A percentile compares a stretch with the other conserved stretches of the same genome.
These are phyloP conservation scores for Indri indri DNA, from an alignment of 2,113 vertebrate genomes.

Conservation along the genomic window DNA sequence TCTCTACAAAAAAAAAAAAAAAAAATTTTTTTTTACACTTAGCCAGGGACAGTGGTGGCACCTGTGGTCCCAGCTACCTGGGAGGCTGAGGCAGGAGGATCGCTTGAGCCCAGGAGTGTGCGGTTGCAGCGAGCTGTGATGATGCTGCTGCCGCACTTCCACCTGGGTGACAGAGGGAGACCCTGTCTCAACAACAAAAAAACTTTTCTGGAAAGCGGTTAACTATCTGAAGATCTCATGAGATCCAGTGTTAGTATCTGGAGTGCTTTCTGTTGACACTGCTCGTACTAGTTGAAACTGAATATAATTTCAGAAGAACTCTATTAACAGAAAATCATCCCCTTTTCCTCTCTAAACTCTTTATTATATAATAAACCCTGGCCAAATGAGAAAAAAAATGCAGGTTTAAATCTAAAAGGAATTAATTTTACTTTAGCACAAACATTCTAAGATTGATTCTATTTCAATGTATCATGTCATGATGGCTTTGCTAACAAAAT, in stretches of 20 bases:
- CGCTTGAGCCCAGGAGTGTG: not conserved
- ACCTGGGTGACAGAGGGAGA: not conserved
- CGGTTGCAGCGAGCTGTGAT: not conserved
- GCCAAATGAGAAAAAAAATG: not conserved
- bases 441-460: not conserved
- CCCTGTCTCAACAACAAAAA: not conserved
- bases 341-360: not conserved
- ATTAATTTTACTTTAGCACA: not conserved
- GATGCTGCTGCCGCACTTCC: too few species aligned
- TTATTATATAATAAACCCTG: not conserved
- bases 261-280: not conserved
- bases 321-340: not conserved
- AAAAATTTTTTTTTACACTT: too few species aligned
- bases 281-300: not conserved
- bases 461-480: not conserved
- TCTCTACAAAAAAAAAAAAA: too few species aligned
- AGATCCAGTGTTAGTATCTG: not conserved
- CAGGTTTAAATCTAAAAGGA: not conserved
- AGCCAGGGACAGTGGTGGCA: too few species aligned
- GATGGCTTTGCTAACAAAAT: not conserved
- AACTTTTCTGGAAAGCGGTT: not conserved
- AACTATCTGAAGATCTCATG: not conserved
- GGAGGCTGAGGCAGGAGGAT: too few species aligned
- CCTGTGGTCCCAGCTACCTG: too few species aligned
- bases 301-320: not conserved